phyloP scores from a whole-genome alignment of 2,797 vertebrate species.

The Semaprochilodus insignis region DNA sequence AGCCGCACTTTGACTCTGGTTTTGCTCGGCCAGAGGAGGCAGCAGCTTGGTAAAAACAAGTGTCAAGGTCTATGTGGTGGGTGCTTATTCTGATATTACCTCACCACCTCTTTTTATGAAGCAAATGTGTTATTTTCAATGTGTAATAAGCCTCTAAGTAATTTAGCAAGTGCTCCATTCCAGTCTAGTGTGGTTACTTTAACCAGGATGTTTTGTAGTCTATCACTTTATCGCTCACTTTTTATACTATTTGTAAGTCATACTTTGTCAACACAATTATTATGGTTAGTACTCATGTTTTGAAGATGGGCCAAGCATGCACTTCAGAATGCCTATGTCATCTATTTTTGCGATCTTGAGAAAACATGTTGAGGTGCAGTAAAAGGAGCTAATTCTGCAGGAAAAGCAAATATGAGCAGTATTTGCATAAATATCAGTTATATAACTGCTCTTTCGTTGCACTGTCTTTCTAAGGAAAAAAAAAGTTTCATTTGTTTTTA shows the following conservation, averaged over 20 bases:
- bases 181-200: background rate
- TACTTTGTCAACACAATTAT: background rate
- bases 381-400: background rate
- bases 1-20: constrained; percentile 76
- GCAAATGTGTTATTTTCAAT: background rate
- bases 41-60: constrained; percentile 63
- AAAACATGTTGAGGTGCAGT: background rate
- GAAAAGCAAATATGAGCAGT: background rate
- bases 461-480: constrained; percentile 6
- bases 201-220: background rate
- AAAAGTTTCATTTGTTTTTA: background rate
- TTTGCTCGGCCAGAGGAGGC: constrained; percentile 68
- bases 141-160: background rate
- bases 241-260: background rate
- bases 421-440: background rate
- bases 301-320: background rate
- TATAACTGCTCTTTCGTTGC: background rate
- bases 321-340: background rate
- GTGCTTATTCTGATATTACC: background rate
- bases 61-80: background rate
- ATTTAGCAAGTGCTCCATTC: background rate
- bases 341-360: background rate
- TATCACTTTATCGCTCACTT: too few relatives aligned
- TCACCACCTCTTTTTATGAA: background rate
- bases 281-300: background rate